phyloP scores from a whole-genome alignment of 2,888 invertebrate species.

The Tortrix viridana region DNA sequence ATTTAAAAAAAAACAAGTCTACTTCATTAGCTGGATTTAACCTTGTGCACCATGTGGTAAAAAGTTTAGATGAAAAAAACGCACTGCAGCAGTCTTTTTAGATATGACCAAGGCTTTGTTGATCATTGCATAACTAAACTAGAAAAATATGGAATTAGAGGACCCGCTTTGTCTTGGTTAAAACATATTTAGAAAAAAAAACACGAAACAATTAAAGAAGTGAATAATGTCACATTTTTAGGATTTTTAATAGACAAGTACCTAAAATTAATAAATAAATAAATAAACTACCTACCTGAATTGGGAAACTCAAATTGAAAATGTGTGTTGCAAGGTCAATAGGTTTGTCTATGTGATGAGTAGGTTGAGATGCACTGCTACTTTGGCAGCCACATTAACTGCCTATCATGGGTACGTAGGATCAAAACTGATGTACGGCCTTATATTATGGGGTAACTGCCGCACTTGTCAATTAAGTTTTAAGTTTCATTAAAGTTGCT shows the following conservation, averaged over 20 bases:
- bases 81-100: not conserved
- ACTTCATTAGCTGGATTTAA: constrained; percentile 18
- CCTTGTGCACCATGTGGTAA: not conserved
- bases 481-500: no score
- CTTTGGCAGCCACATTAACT: not conserved
- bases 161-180: not conserved
- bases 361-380: constrained; percentile 1
- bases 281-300: no score
- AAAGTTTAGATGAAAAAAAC: not conserved
- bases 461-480: no score
- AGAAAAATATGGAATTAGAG: not conserved
- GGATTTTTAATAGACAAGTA: not conserved
- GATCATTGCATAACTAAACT: not conserved
- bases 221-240: constrained; percentile 8
- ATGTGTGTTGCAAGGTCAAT: not conserved
- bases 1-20: constrained; percentile 13
- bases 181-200: not conserved
- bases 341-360: no score
- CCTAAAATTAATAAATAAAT: no score
- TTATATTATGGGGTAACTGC: constrained; percentile 6
- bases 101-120: constrained; percentile 3
- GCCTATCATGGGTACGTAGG: not conserved
- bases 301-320: no score
- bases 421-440: not conserved
- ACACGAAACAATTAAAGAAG: not conserved